Percentiles rank a stretch among this genome's conserved stretches.
phyloP scores from a whole-genome alignment of 2,888 invertebrate genomes.

The Scaptomyza parva region DNA sequence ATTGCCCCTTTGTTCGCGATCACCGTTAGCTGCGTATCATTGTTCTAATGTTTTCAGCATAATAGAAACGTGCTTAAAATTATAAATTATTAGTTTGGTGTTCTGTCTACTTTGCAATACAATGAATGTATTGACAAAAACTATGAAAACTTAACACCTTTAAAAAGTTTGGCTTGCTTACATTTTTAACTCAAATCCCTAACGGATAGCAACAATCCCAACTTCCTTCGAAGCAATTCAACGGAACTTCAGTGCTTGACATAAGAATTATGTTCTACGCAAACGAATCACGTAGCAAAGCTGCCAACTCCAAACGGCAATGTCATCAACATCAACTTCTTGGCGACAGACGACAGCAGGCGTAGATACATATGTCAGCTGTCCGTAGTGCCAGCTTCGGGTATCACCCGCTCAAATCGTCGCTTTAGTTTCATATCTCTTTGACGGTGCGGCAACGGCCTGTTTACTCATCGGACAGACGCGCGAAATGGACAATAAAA shows the following conservation, averaged over 20 bases:
- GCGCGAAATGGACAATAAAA: slow-evolving; percentile 58
- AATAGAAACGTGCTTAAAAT: slow-evolving; percentile 74
- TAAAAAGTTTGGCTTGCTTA: neutral
- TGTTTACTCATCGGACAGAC: slow-evolving; percentile 72
- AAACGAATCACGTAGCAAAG: slow-evolving; percentile 72
- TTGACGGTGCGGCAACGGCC: slow-evolving; percentile 58
- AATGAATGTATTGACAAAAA: slow-evolving; percentile 3
- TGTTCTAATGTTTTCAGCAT: slow-evolving; percentile 57
- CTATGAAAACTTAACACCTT: neutral
- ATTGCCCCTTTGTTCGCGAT: slow-evolving; percentile 52
- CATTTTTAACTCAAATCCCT: slow-evolving; percentile 34
- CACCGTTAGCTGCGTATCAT: slow-evolving; percentile 64
- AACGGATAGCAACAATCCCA: slow-evolving; percentile 12
- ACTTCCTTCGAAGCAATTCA: slow-evolving; percentile 21
- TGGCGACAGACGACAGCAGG: slow-evolving; percentile 31
- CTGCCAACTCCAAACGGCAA: slow-evolving; percentile 50
- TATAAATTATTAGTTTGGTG: neutral
- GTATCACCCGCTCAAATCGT: slow-evolving; percentile 74
- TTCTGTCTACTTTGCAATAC: neutral
- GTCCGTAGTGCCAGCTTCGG: slow-evolving; percentile 37
- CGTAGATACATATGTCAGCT: slow-evolving; percentile 33
- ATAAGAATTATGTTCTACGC: slow-evolving; percentile 56
- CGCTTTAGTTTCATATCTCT: slow-evolving; percentile 73
- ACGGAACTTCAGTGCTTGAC: slow-evolving; percentile 60
- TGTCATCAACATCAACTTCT: slow-evolving; percentile 50